Base-by-base conservation (phyloP, 2,797 vertebrate genomes). In the Cossypha heuglini region DNA sequence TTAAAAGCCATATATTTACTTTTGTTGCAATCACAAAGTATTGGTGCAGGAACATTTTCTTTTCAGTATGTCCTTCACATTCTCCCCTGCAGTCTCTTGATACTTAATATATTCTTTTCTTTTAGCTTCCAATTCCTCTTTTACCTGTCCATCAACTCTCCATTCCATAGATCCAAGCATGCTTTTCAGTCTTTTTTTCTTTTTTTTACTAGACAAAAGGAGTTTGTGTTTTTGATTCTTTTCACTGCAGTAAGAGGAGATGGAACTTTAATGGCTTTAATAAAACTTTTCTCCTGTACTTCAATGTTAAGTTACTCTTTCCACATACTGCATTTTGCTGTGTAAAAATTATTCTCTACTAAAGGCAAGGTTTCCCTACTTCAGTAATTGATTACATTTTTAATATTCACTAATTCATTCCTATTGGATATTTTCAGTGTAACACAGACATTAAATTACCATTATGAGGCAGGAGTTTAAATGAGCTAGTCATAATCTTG, bases 61-160 rank as follows among this genome's bases (percentile, higher is more conserved):
- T 91, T 88, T 86, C 55, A 71, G 68, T 83, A 93, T 93, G 76
- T 92, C 93, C 90, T 96, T 97, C 93, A 71, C 51, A 74, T 40
- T 95, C 75, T 97, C 79, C 85, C 72, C 73, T 74, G 51, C 40
- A 68, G 38, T 93, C 92, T 95, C 93, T 79, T 84, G 83, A 81
- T 90, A 95, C 68, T 93, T 96, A 95, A 91, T 85, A 69, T 77
- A 95, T 91, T 86, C 85, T 74, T 83, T 94, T 95, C 90, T 93
- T 94, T 95, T 94, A 91, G 81, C 88, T 97, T 94, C 96, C 74
- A 95, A 58, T 78, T 88, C 95, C 81, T 94, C 79, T 96, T 90
- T 90, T 96, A 96, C 93, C 96, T 97, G 96, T 96, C 97, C 81
- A 89, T 98, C 97, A 98, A 96, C 77, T 28, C 37, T 88, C 37